These are phyloP conservation scores for Myathropa florea DNA, from an alignment of 2,888 invertebrate species.

Conservation along the genomic window DNA sequence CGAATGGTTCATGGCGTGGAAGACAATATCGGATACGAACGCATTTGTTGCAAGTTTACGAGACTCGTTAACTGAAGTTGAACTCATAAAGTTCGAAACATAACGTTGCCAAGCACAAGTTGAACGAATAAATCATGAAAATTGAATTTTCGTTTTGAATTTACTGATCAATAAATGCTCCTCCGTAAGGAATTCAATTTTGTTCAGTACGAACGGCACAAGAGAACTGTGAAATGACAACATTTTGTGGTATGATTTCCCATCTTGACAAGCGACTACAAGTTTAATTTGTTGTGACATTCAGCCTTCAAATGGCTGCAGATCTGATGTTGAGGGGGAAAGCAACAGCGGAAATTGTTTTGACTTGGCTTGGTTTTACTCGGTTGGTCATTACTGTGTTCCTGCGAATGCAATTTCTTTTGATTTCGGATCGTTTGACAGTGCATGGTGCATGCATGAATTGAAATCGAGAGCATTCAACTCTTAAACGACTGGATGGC, in stretches of 20 bases:
- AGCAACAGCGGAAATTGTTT: too few species aligned
- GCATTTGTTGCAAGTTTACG: constrained; percentile 41
- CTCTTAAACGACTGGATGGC: too few species aligned
- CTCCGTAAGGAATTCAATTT: constrained; percentile 3
- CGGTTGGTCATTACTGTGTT: too few species aligned
- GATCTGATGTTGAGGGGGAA: too few species aligned
- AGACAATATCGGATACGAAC: constrained; percentile 36
- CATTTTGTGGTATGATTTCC: not conserved
- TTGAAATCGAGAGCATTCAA: too few species aligned
- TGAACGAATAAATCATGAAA: not conserved
- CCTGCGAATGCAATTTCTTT: too few species aligned
- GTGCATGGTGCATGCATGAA: too few species aligned
- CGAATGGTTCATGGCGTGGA: constrained; percentile 27
- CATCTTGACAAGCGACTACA: too few species aligned
- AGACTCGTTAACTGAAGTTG: constrained; percentile 40
- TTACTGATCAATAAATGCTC: constrained; percentile 7
- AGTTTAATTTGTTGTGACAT: too few species aligned
- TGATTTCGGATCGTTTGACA: too few species aligned
- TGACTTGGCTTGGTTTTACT: too few species aligned
- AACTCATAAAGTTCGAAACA: constrained; percentile 14
- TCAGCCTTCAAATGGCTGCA: too few species aligned
- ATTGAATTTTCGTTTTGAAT: constrained; percentile 4
- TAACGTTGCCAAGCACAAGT: not conserved
- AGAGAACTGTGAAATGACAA: not conserved
- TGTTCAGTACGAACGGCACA: not conserved